Evolutionary conservation across 2,113 vertebrate genomes (phyloP).

Genomic region (Cettia cetti): DNA sequence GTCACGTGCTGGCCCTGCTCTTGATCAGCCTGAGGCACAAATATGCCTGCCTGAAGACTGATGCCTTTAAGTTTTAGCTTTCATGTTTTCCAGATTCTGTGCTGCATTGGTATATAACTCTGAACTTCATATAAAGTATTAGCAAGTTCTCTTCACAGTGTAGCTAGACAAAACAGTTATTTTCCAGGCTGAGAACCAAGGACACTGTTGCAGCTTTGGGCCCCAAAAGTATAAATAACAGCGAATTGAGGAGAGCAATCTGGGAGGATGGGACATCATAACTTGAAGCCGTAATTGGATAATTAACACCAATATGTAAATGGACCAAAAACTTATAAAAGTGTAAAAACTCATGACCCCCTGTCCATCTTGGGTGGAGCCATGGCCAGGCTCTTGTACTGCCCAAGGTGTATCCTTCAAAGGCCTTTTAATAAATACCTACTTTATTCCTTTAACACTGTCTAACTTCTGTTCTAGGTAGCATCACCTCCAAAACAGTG

Average conservation of each 20-base stretch:
- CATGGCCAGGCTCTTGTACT: background rate
- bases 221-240: background rate
- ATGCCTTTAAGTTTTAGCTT: background rate
- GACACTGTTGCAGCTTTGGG: background rate
- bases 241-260: background rate
- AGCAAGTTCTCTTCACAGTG: background rate
- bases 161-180: background rate
- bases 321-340: background rate
- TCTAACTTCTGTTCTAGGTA: background rate
- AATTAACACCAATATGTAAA: background rate
- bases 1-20: too few species aligned
- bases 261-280: background rate
- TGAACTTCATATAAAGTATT: background rate
- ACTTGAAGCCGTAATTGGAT: background rate
- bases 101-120: background rate
- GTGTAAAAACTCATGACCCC: background rate
- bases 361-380: background rate
- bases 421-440: background rate
- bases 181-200: background rate
- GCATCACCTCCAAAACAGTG: background rate
- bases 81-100: background rate
- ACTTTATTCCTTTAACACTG: background rate
- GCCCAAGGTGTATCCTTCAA: background rate
- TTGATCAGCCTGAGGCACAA: background rate
- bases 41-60: rapidly evolving